Conservation (phyloP, 2,888 invertebrate genomes). For the Drosophila emarginata region DNA sequence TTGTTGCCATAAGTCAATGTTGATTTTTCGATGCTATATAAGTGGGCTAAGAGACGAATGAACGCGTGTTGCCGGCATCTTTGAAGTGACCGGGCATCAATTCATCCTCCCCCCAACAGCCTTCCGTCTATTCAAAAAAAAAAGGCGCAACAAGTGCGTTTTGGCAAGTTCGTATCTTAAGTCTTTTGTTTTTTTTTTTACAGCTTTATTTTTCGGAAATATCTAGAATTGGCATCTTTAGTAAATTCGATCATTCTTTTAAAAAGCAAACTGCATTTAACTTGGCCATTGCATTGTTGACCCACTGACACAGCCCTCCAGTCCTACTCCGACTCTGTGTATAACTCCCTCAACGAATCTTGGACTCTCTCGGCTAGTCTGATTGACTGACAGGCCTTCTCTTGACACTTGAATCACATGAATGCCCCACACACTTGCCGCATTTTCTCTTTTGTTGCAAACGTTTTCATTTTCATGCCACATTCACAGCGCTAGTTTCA, state of each 20-base stretch:
- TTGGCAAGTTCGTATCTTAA: conserved; percentile 61
- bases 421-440: conserved; percentile 40
- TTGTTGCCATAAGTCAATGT: conserved; percentile 70
- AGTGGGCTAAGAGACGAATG: conserved; percentile 64
- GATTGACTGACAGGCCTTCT: conserved; percentile 55
- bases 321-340: conserved; percentile 18
- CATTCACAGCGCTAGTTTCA: conserved; percentile 6
- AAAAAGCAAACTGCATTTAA: conserved; percentile 26
- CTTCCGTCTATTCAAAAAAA: conserved; percentile 3
- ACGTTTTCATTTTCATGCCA: conserved; percentile 67
- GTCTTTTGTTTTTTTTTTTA: conserved; percentile 55
- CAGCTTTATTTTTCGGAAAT: background rate
- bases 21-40: conserved; percentile 68
- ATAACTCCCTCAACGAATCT: background rate
- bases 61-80: conserved; percentile 27
- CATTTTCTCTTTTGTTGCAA: conserved; percentile 62
- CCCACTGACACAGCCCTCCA: conserved; percentile 48
- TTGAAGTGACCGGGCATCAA: conserved; percentile 46
- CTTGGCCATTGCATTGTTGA: conserved; percentile 47
- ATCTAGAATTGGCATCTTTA: background rate
- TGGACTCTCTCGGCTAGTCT: conserved; percentile 9
- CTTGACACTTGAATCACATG: conserved; percentile 38
- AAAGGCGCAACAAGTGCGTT: conserved; percentile 61
- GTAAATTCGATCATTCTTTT: background rate
- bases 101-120: too few relatives aligned